Evolutionary conservation across 2,113 vertebrate genomes (phyloP), one percentile per base, ranked within the genome.

Genomic region (Ctenodactylus gundi): DNA sequence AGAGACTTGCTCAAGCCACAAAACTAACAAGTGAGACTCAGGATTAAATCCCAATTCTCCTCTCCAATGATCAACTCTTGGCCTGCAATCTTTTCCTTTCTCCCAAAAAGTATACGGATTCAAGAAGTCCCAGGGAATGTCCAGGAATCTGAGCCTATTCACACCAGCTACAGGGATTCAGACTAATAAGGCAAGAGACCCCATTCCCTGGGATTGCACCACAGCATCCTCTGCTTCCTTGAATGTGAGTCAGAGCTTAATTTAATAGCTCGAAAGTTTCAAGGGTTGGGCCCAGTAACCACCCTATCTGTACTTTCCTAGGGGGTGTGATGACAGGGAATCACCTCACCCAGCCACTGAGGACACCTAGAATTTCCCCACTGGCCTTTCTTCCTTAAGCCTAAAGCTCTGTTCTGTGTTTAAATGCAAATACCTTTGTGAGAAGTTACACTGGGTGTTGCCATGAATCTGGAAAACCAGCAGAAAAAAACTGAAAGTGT

Each of bases 211-310:
- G 39, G 14, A 64, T 89, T 44, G 20, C 46, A 55, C 49, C 70
- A 62, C 6, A 2, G 44, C 4, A 0, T 70, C 83, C 51, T 82
- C 58, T 44, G 46, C 36, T 73, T 41, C 67, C 83, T 73, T n/a
- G 57, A 89, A 49, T 65, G 29, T 93, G 90, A 95, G 53, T 95
- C 78, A 88, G 64, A 21, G 39, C 46, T 65, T 46, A 36, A 44
- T 14, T 77, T 68, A 77, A 36, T 17, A 80, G 65, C 57, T n/a
- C 27, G 64, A 34, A 27, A 75, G 81, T 67, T 93, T 93, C 80
- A n/a, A 21, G 62, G 78, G 65, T 67, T 53, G 81, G 49, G n/a
- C 67, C 55, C 17, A 85, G 44, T 57, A 73, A 21, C 10, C 81
- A 39, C 58, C 41, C 70, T 62, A 51, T 27, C 49, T 75, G 86